Conservation (phyloP, 2,797 vertebrate genomes). For the Notolabrus celidotus region DNA sequence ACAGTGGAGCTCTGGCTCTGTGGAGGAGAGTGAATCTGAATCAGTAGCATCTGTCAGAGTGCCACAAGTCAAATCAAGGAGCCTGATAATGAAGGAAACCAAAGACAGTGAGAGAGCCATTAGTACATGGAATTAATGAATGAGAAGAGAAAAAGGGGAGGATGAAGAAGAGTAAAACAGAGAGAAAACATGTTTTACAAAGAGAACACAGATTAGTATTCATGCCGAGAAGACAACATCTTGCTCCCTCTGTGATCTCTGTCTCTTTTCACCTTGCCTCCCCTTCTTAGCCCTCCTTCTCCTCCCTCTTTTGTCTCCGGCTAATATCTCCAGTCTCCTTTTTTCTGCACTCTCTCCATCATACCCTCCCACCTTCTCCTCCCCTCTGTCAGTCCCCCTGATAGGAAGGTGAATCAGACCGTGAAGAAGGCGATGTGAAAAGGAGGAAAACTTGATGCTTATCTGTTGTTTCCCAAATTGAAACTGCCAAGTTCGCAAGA, state of each 20-base stretch:
- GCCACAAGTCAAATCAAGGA: no score
- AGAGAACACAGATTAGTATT: conserved; percentile 14
- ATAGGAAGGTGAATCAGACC: conserved; percentile 53
- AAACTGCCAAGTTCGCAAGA: conserved; percentile 29
- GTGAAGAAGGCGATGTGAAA: conserved; percentile 35
- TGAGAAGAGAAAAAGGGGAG: no score
- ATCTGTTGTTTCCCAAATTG: conserved; percentile 34
- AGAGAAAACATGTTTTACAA: conserved; percentile 19
- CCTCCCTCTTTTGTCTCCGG: conserved; percentile 21
- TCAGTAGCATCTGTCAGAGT: no score
- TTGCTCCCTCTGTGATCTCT: not conserved
- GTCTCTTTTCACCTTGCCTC: conserved; percentile 12
- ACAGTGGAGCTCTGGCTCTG: no score
- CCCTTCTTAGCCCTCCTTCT: not conserved
- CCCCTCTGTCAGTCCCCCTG: conserved; percentile 17
- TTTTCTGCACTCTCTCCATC: conserved; percentile 14
- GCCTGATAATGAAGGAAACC: no score
- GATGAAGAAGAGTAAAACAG: not conserved
- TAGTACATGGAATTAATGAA: no score
- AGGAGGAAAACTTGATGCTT: conserved; percentile 8
- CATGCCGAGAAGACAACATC: conserved; percentile 25
- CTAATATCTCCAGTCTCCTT: conserved; percentile 35
- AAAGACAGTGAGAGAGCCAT: no score
- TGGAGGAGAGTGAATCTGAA: not conserved
- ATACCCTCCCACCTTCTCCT: not conserved